Percentiles rank a stretch among this genome's conserved stretches.
Conservation (phyloP, 2,113 vertebrate species). For the Albula goreensis region DNA sequence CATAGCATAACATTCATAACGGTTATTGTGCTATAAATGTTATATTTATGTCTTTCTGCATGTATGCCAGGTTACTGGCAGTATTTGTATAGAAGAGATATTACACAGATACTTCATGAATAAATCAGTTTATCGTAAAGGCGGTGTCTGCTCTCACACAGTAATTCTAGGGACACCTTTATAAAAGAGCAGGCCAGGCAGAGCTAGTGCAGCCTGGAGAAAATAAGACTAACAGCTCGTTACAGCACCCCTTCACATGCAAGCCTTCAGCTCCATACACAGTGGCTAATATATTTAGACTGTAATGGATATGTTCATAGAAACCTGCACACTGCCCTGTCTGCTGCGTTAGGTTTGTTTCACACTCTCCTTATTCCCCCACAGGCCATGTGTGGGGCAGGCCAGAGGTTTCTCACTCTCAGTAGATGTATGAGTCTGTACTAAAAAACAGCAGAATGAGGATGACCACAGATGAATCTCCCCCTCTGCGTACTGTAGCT, state of each 20-base stretch:
- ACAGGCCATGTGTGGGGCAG: neutral
- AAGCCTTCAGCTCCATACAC: neutral
- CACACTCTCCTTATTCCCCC: conserved; percentile 7
- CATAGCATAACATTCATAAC: neutral
- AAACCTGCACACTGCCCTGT: neutral
- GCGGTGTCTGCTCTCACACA: neutral
- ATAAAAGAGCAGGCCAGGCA: neutral
- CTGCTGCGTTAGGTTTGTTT: neutral
- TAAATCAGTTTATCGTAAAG: neutral
- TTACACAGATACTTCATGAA: neutral
- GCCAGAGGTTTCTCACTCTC: neutral
- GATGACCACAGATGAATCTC: neutral
- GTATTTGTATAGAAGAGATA: neutral
- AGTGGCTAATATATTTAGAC: neutral
- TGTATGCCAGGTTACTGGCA: neutral
- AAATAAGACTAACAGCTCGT: neutral
- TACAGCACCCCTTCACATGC: neutral
- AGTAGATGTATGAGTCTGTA: conserved; percentile 1
- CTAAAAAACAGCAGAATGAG: conserved; percentile 31
- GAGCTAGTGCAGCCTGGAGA: neutral
- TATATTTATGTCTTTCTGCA: neutral
- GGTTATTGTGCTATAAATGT: neutral
- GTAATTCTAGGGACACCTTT: neutral
- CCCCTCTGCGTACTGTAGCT: conserved; percentile 50
- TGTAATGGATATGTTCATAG: neutral